Evolutionary conservation across 2,797 vertebrate genomes (phyloP), one percentile per base, ranked within the genome.

Genomic region (Brotula barbata): DNA sequence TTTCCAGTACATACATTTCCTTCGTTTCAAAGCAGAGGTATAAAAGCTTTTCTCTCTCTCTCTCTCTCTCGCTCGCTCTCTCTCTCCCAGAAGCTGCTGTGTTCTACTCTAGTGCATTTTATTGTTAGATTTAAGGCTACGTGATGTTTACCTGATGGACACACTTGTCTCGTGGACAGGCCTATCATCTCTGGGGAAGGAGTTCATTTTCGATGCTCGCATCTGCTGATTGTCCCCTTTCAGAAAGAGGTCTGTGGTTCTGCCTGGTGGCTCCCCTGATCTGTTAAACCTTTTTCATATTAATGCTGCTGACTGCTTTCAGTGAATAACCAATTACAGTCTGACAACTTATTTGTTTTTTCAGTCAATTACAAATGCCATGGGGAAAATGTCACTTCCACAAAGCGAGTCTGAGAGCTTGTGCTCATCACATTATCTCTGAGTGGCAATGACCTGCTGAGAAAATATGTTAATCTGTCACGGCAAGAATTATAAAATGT

Each of bases 91-190:
- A 54, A 88, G 77, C 81, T 63, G 85, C 78, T 71, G 81, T 78
- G 65, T 76, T 88, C 72, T 89, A 82, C 83, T 89, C 88, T 88
- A 92, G 90, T 90, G 88, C 90, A 90, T 85, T 91, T 89, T 59
- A 50, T 76, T 61, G 53, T 65, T 76, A 82, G 85, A 86, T 89
- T 84, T 76, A 90, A 88, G 89, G 87, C 85, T 86, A 89, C 81
- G 81, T 84, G 75, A 71, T 64, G 77, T 68, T 74, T 64, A 62
- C 80, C 77, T 82, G 79, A 81, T 60, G 71, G 77, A 84, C 78
- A 53, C 69, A 20, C 64, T 68, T 54, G 20, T 81, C 74, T 78
- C 56, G 19, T 16, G 34, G 76, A 75, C 78, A 68, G 68, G 69
- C 66, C 80, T 46, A 73, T 85, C 84, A 73, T 81, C 75, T 52